Conservation (phyloP, 2,888 invertebrate species). For the Trachelus stipa region DNA sequence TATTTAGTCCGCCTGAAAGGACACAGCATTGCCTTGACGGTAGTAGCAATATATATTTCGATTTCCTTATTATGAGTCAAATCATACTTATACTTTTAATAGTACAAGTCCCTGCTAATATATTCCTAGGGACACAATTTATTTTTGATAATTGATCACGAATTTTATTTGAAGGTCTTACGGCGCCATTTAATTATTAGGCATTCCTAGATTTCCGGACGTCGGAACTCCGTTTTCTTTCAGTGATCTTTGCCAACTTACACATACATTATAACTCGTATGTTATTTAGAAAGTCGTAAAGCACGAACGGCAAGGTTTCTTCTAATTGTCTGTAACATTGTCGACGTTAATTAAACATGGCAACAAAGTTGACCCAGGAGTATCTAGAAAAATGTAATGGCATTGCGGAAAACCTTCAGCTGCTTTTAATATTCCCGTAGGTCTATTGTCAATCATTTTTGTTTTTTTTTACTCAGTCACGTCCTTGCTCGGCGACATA, state of each 20-base stretch:
- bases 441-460: constrained; percentile 26
- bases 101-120: neutral
- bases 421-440: constrained; percentile 17
- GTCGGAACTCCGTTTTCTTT: neutral
- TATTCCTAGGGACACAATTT: too few relatives aligned
- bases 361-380: neutral
- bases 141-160: neutral
- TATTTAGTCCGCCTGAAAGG: neutral
- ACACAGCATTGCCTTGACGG: neutral
- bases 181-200: neutral
- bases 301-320: neutral
- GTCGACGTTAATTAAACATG: neutral
- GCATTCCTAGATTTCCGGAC: neutral
- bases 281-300: neutral
- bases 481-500: neutral
- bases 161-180: neutral
- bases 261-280: neutral
- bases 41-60: neutral
- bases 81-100: neutral
- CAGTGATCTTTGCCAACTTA: neutral
- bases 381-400: constrained; percentile 17
- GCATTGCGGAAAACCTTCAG: constrained; percentile 43
- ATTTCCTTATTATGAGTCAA: neutral
- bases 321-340: neutral
- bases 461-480: constrained; percentile 17